A percentile compares a stretch with the other conserved stretches of the same genome.
phyloP scores from a whole-genome alignment of 23 tunicate genomes.

The Trididemnum miniatum region DNA sequence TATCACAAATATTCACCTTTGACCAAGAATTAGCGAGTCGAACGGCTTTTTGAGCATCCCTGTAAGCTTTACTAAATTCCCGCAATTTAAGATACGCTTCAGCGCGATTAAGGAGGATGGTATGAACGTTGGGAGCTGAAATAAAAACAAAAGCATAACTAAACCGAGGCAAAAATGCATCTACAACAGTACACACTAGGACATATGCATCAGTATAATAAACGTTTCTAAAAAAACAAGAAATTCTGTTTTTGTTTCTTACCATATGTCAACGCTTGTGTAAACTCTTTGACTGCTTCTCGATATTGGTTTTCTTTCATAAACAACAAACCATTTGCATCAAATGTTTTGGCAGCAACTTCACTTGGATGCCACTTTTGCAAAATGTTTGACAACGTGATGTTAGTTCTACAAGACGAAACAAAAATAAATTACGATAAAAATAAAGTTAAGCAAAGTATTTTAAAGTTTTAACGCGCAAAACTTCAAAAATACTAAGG shows the following conservation, averaged over 20 bases:
- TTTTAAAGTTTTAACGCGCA: too few species aligned
- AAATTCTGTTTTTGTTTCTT: too few species aligned
- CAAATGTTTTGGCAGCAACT: conserved; percentile 29
- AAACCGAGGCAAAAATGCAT: too few species aligned
- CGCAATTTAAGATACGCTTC: conserved; percentile 30
- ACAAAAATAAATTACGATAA: too few species aligned
- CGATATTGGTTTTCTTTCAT: conserved; percentile 14
- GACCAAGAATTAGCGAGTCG: conserved; percentile 28
- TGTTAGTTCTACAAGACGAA: conserved; percentile 20
- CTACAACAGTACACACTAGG: too few species aligned
- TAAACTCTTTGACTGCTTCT: conserved; percentile 52
- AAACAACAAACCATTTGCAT: conserved; percentile 26
- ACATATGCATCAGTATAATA: not conserved
- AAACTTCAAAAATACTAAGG: too few species aligned
- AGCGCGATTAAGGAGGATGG: conserved; percentile 37
- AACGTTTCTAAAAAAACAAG: not conserved
- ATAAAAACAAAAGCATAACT: too few species aligned
- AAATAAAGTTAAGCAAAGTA: too few species aligned
- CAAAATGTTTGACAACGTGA: conserved; percentile 1
- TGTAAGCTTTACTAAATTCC: conserved; percentile 9
- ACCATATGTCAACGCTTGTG: conserved; percentile 53
- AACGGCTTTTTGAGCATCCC: conserved; percentile 30
- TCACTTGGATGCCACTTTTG: conserved; percentile 68
- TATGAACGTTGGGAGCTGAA: conserved; percentile 48
- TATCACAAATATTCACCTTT: conserved; percentile 22